A percentile compares a stretch with the other conserved stretches of the same genome.
phyloP scores from a whole-genome alignment of 2,797 vertebrate species.

The Sebastes vulpes region DNA sequence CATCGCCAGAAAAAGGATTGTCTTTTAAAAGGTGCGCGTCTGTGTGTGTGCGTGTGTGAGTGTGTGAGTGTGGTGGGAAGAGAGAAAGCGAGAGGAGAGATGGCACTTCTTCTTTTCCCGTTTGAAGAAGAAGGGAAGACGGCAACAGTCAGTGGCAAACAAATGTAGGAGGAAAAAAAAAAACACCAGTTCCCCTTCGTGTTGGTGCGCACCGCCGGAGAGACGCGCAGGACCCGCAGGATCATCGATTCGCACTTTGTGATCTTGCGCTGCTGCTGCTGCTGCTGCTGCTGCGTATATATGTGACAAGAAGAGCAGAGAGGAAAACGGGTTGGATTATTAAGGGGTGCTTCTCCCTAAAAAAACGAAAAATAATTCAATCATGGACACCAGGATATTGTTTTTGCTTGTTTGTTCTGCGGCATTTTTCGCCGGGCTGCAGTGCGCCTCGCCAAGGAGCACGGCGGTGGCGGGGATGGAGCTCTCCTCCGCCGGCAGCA shows the following conservation, averaged over 20 bases:
- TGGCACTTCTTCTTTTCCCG: conserved; percentile 66
- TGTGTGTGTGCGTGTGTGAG: not conserved
- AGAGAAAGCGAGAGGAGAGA: conserved; percentile 5
- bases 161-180: conserved; percentile 57
- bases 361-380: conserved; percentile 17
- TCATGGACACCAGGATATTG: conserved; percentile 77
- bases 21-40: conserved; percentile 14
- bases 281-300: conserved; percentile 21
- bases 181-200: conserved; percentile 30
- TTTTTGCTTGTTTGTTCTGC: conserved; percentile 83
- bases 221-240: conserved; percentile 75
- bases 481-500: conserved; percentile 60
- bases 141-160: conserved; percentile 59
- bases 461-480: conserved; percentile 75
- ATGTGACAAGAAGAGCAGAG: conserved; percentile 45
- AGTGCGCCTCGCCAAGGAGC: conserved; percentile 80
- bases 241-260: conserved; percentile 78
- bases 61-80: not conserved
- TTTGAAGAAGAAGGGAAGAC: conserved; percentile 37
- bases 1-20: conserved; percentile 36
- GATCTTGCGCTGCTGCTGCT: conserved; percentile 52
- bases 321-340: conserved; percentile 35
- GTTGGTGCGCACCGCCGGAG: conserved; percentile 74
- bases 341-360: conserved; percentile 13
- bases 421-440: conserved; percentile 81